These are phyloP conservation scores for Epirrita christyi DNA, from an alignment of 2,888 invertebrate species.

Conservation along the genomic window DNA sequence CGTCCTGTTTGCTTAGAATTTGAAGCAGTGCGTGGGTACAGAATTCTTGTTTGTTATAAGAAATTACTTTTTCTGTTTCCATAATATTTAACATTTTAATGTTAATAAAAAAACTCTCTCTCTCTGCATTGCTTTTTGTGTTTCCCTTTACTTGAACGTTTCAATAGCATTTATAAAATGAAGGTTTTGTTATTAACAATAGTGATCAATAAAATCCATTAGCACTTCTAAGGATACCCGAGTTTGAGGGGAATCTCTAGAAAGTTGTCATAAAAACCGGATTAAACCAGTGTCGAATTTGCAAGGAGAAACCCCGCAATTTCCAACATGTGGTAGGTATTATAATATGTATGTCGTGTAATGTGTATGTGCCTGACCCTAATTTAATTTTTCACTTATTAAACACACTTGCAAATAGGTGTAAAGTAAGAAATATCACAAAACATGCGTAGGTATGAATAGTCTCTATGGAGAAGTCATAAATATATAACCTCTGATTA, in stretches of 20 bases:
- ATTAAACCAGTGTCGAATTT: slow-evolving; percentile 65
- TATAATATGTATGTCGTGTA: slow-evolving; percentile 7
- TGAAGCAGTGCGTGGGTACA: slow-evolving; percentile 19
- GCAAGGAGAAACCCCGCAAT: slow-evolving; percentile 58
- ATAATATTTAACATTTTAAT: slow-evolving; percentile 10
- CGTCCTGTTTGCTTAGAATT: slow-evolving; percentile 4
- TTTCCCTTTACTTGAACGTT: slow-evolving; percentile 8
- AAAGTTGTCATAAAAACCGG: slow-evolving; percentile 75
- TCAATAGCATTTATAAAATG: slow-evolving; percentile 9
- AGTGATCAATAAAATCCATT: slow-evolving; percentile 62
- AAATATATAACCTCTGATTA: no score
- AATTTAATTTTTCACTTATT: slow-evolving; percentile 33
- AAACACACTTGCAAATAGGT: not conserved
- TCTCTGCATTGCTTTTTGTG: slow-evolving; percentile 6
- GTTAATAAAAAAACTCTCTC: not conserved
- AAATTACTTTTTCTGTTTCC: slow-evolving; percentile 15
- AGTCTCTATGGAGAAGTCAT: no score
- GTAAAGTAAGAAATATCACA: not conserved
- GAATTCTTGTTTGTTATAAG: slow-evolving; percentile 9
- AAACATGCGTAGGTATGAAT: not conserved
- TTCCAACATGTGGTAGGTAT: slow-evolving; percentile 39
- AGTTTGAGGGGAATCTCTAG: slow-evolving; percentile 71
- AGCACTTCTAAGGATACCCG: slow-evolving; percentile 73
- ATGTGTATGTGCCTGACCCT: slow-evolving; percentile 36
- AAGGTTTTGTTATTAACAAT: slow-evolving; percentile 30